Percentiles rank a stretch among this genome's conserved stretches.
Conservation (phyloP, 1,140 invertebrate species). For the Solenopsis invicta region DNA sequence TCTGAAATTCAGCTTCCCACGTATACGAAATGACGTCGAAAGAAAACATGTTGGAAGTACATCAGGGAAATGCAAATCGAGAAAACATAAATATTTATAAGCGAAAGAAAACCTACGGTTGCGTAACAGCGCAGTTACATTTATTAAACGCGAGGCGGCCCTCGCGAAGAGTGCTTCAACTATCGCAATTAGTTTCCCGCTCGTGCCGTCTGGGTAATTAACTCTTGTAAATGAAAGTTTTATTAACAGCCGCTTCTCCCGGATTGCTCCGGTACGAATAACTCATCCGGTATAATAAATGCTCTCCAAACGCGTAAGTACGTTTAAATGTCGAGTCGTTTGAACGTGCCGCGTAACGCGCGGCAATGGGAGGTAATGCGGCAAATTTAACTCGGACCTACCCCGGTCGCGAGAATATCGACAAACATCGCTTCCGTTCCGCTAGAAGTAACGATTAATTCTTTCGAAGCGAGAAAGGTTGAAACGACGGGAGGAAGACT, state of each 20-base stretch:
- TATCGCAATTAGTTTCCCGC: slow-evolving; percentile 64
- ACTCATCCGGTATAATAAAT: slow-evolving; percentile 60
- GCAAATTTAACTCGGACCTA: neutral
- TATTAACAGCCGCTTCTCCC: slow-evolving; percentile 50
- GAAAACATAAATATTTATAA: slow-evolving; percentile 52
- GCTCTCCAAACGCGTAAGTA: slow-evolving; percentile 39
- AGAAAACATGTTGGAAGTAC: neutral
- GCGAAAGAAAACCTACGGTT: slow-evolving; percentile 50
- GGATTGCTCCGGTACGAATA: slow-evolving; percentile 53
- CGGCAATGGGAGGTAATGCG: neutral
- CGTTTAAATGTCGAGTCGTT: slow-evolving; percentile 32
- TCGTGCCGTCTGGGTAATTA: slow-evolving; percentile 58
- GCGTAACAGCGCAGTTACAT: slow-evolving; percentile 59
- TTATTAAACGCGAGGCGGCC: slow-evolving; percentile 57
- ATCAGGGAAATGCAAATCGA: slow-evolving; percentile 25
- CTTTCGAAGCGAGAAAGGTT: neutral
- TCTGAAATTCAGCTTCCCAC: neutral
- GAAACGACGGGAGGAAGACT: neutral
- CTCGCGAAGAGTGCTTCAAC: slow-evolving; percentile 55
- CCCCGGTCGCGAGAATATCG: neutral
- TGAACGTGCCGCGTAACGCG: slow-evolving; percentile 1
- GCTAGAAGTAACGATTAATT: neutral
- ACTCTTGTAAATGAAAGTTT: slow-evolving; percentile 64
- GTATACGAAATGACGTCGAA: slow-evolving; percentile 14
- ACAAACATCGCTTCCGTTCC: neutral